Conservation (phyloP, 2,113 vertebrate species). For the Apus apus region DNA sequence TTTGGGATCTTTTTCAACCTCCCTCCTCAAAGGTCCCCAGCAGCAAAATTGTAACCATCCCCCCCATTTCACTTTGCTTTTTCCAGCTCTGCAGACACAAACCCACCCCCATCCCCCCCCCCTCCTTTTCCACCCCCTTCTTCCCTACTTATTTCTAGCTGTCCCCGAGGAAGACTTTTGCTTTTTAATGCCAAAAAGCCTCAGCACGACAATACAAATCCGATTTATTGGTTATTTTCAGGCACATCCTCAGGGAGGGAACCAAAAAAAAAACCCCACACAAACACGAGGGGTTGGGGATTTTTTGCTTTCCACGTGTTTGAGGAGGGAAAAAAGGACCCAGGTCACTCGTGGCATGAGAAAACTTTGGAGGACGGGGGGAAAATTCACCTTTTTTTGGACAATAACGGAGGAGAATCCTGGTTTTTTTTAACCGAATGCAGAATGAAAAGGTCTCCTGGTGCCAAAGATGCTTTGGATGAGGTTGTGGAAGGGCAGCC, state of each 20-base stretch:
- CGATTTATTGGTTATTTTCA: no score
- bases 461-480: neutral
- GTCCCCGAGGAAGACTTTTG: neutral
- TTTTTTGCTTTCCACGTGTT: neutral
- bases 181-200: neutral
- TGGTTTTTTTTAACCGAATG: neutral
- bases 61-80: neutral
- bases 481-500: neutral
- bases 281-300: no score
- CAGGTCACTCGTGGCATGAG: neutral
- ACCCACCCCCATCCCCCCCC: no score
- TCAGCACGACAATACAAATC: neutral
- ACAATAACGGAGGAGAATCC: neutral
- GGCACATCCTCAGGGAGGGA: neutral
- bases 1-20: neutral
- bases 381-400: neutral
- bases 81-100: neutral
- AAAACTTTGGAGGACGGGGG: neutral
- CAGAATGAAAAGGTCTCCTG: rapidly evolving
- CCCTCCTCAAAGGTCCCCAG: neutral
- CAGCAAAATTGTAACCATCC: neutral
- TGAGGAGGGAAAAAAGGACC: neutral
- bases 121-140: neutral
- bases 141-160: neutral
- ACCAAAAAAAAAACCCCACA: neutral